Conservation (phyloP, 2,113 vertebrate genomes). For the human region DNA sequence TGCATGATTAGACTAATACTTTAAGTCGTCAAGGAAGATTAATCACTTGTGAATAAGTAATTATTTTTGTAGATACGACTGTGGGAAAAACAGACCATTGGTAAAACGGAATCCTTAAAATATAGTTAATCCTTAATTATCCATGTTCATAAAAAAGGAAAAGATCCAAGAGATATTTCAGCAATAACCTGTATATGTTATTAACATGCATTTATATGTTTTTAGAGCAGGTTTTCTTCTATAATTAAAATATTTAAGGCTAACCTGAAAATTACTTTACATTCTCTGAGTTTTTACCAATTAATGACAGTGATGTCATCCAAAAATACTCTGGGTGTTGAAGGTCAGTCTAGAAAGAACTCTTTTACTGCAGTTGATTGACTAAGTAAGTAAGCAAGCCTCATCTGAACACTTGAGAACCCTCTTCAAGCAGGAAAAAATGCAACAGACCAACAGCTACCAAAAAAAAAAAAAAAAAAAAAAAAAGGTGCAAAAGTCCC, state of each 20-base stretch:
- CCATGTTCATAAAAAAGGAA: background rate
- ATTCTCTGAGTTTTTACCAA: constrained; percentile 14
- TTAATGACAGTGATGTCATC: background rate
- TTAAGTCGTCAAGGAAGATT: constrained; percentile 29
- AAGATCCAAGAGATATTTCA: background rate
- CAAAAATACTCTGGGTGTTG: background rate
- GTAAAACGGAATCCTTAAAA: background rate
- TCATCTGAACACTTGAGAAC: background rate
- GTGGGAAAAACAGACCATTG: background rate
- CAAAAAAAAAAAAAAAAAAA: background rate
- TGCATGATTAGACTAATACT: background rate
- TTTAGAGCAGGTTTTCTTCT: background rate
- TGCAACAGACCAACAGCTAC: background rate
- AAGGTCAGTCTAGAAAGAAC: constrained; percentile 44
- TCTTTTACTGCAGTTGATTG: background rate
- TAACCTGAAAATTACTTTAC: constrained; percentile 32
- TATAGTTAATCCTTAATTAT: background rate
- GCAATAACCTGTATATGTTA: background rate
- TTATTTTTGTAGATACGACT: constrained; percentile 8
- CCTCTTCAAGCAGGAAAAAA: constrained; percentile 28
- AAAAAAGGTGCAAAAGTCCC: background rate
- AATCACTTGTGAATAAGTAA: constrained; percentile 13
- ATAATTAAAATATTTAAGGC: constrained; percentile 36
- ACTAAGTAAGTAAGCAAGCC: background rate
- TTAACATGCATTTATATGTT: constrained; percentile 3